Evolutionary conservation across 2,797 vertebrate genomes (phyloP).

Genomic region (Ceyx erithaca): DNA sequence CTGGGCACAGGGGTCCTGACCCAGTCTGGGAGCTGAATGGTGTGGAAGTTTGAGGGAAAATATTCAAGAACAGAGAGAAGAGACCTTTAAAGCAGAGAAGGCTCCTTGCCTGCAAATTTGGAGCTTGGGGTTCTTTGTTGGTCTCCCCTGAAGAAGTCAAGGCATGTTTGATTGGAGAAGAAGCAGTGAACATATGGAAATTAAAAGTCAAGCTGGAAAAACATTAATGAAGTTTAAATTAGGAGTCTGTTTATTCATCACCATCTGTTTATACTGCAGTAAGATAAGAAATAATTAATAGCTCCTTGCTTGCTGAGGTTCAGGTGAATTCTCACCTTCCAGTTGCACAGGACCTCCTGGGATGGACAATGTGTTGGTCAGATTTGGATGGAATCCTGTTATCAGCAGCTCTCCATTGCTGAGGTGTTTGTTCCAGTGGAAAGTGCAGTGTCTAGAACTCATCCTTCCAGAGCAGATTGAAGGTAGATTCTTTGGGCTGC

Average conservation of each 20-base stretch:
- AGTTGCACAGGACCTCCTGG: background rate
- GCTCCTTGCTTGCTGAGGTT: conserved; percentile 35
- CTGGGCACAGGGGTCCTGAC: background rate
- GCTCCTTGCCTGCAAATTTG: background rate
- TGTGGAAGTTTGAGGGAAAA: background rate
- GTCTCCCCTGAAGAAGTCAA: background rate
- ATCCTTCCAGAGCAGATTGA: conserved; percentile 78
- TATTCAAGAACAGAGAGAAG: background rate
- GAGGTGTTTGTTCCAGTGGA: conserved; percentile 76
- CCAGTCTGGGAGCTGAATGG: background rate
- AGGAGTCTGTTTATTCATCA: conserved; percentile 54
- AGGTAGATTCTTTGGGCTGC: conserved; percentile 81
- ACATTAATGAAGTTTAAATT: conserved; percentile 63
- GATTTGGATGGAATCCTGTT: background rate
- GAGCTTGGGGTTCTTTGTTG: background rate
- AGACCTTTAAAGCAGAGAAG: background rate
- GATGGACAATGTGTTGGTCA: background rate
- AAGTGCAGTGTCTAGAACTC: conserved; percentile 78
- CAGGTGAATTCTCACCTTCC: conserved; percentile 46
- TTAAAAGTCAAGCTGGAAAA: conserved; percentile 51
- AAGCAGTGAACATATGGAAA: conserved; percentile 40
- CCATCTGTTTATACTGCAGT: conserved; percentile 56
- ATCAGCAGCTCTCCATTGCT: background rate
- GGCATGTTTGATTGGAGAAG: background rate
- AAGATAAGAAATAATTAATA: conserved; percentile 70